phyloP scores from a whole-genome alignment of 2,888 invertebrate species.

The Leptinotarsa haldemani region DNA sequence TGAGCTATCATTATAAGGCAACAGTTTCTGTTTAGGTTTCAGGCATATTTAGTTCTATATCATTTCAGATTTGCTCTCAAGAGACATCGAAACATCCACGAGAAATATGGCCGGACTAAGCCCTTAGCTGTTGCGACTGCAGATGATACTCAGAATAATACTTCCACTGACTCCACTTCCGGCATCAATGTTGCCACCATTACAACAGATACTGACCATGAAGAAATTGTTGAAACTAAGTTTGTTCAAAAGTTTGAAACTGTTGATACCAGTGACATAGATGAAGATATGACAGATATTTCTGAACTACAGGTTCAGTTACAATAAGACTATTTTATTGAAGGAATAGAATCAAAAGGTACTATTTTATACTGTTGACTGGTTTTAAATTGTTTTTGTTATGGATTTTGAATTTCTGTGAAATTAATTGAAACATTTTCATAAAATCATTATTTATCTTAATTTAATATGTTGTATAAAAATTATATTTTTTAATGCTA shows the following conservation, averaged over 20 bases:
- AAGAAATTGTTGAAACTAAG: slow-evolving; percentile 60
- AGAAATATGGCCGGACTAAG: slow-evolving; percentile 81
- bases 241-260: slow-evolving; percentile 61
- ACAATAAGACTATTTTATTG: slow-evolving; percentile 52
- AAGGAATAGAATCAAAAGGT: slow-evolving; percentile 24
- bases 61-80: slow-evolving; percentile 77
- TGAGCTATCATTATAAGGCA: background rate
- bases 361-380: slow-evolving; percentile 22
- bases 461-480: background rate
- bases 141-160: slow-evolving; percentile 55
- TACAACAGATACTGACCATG: slow-evolving; percentile 52
- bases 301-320: slow-evolving; percentile 64
- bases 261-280: slow-evolving; percentile 56
- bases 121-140: slow-evolving; percentile 59
- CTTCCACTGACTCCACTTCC: slow-evolving; percentile 31
- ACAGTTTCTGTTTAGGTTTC: background rate
- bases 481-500: background rate
- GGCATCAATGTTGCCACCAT: slow-evolving; percentile 45
- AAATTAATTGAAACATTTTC: slow-evolving; percentile 14
- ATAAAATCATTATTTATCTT: slow-evolving; percentile 4
- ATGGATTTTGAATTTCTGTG: slow-evolving; percentile 25
- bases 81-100: slow-evolving; percentile 87
- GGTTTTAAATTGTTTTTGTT: slow-evolving; percentile 23
- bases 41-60: background rate
- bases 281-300: slow-evolving; percentile 63